Base-by-base conservation (phyloP, 1,140 invertebrate genomes). In the Formica selysi region DNA sequence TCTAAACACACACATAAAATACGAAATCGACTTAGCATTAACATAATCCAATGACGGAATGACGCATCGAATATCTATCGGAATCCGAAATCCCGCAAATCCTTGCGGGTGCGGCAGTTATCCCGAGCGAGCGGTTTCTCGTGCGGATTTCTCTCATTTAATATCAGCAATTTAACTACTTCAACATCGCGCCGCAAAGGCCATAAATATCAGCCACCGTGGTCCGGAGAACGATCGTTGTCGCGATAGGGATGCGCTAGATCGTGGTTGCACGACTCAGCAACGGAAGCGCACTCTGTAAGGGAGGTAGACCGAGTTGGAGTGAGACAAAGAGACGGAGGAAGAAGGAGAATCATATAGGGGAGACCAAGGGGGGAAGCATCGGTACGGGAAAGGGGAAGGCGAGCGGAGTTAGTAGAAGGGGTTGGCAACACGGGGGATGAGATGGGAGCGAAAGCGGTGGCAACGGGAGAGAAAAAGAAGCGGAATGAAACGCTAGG, bases 121-220 rank as follows among this genome's bases (percentile, higher is more conserved):
- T 87, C 78, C 85, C 78, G 73, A 68, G 89, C 91, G 91, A 48
- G 92, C 92, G 85, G 87, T 87, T 91, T 83, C 65, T 90, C 91
- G 2, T 32, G 65, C 73, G 86, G 91, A 89, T 86, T 80, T 90
- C 92, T 90, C 92, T 92, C 92, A 93, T 94, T 94, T 93, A 94
- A 94, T 94, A 94, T 94, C 91, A 91, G 91, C 92, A 91, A 94
- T 94, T 94, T 93, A 93, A 94, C 92, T 93, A 91, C 92, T 94
- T 93, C 91, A 93, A 93, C 92, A 92, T 94, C 91, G 91, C 86
- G 86, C 80, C 89, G 90, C 71, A 87, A 87, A 59, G 87, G 78
- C 85, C 91, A 91, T 95, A 95, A 94, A 95, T 94, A 94, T 91
- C 86, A 86, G 91, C 92, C 92, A 93, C 92, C 89, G 92, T 92